Evolutionary conservation across 2,113 vertebrate species (phyloP).

Genomic region (Eulemur macaco): DNA sequence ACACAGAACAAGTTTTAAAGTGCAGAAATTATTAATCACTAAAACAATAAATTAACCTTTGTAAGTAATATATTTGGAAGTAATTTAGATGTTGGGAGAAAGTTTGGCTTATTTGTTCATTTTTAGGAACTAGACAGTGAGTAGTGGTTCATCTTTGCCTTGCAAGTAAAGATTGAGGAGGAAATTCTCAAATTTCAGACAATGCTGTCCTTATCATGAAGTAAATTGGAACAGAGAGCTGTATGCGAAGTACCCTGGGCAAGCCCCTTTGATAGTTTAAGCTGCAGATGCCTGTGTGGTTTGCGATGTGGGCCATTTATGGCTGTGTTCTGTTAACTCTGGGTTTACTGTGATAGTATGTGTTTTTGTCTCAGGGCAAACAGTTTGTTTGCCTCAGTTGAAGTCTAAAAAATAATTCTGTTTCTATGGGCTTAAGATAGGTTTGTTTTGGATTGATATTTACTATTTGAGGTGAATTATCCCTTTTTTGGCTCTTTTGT

Average conservation of each 20-base stretch:
- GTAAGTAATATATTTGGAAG: background rate
- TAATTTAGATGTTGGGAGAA: constrained; percentile 13
- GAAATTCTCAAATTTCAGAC: constrained; percentile 52
- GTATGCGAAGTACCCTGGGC: background rate
- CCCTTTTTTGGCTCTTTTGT: constrained; percentile 13
- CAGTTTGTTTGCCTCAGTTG: background rate
- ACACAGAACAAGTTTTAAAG: background rate
- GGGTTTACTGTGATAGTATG: background rate
- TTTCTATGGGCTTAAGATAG: constrained; percentile 23
- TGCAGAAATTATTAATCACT: constrained; percentile 13
- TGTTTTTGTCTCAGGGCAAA: constrained; percentile 22
- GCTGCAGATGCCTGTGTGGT: background rate
- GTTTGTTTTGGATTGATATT: constrained; percentile 29
- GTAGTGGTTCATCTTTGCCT: background rate
- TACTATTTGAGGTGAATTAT: constrained; percentile 37
- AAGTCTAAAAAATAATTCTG: constrained; percentile 41
- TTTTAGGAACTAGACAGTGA: background rate
- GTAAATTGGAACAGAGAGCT: constrained; percentile 4
- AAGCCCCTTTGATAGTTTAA: background rate
- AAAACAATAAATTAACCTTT: background rate
- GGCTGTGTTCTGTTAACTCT: background rate
- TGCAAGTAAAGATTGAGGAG: background rate
- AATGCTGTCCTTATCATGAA: background rate
- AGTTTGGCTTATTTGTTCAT: background rate
- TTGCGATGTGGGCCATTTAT: background rate